Conservation (phyloP, 2,888 invertebrate genomes). For the Amphipyra tragopoginis region DNA sequence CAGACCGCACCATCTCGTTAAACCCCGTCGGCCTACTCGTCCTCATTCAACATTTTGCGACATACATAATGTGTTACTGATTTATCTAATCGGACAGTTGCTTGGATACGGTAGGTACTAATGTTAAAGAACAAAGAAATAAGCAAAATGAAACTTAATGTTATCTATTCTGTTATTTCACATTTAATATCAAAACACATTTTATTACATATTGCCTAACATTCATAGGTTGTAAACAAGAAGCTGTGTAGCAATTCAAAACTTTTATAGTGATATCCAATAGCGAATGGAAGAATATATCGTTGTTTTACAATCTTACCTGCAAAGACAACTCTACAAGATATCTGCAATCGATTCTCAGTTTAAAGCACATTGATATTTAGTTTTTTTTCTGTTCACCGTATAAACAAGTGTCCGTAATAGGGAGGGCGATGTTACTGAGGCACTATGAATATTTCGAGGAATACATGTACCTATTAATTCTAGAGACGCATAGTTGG, state of each 20-base stretch:
- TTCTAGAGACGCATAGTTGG: conserved; percentile 49
- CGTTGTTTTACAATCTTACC: conserved; percentile 19
- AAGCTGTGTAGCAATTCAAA: neutral
- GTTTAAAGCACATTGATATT: conserved; percentile 43
- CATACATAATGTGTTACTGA: neutral
- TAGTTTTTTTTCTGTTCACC: conserved; percentile 41
- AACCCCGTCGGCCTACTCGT: conserved; percentile 45
- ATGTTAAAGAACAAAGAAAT: neutral
- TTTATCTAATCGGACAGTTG: conserved; percentile 1
- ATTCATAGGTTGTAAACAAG: neutral
- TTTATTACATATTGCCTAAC: neutral
- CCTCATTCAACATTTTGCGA: conserved; percentile 53
- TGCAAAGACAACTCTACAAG: conserved; percentile 1
- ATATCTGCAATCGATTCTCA: conserved; percentile 42
- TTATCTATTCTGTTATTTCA: neutral
- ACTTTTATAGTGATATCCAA: conserved; percentile 3
- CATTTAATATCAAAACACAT: neutral
- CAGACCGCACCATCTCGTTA: conserved; percentile 70
- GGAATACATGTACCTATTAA: conserved; percentile 51
- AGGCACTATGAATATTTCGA: conserved; percentile 52
- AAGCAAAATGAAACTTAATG: neutral
- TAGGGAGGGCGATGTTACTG: conserved; percentile 42
- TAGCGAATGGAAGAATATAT: conserved; percentile 6
- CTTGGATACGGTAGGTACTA: neutral
- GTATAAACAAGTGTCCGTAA: conserved; percentile 42